These are phyloP conservation scores for Temnothorax ravouxi DNA, from an alignment of 2,888 invertebrate genomes.

Conservation along the genomic window DNA sequence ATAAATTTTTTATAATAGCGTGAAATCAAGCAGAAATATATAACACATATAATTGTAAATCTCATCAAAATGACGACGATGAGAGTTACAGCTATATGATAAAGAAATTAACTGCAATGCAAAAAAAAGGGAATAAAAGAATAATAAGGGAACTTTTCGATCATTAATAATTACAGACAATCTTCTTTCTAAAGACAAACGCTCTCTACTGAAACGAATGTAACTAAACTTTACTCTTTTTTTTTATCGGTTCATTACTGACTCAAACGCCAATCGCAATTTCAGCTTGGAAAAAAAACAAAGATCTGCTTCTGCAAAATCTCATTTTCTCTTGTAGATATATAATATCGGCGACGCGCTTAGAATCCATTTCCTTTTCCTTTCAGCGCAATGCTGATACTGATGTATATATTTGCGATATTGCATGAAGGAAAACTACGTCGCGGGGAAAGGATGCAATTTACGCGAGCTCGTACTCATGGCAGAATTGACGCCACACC, in stretches of 20 bases:
- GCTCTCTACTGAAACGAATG: neutral
- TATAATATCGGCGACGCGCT: constrained; percentile 34
- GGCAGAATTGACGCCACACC: constrained; percentile 16
- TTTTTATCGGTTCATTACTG: neutral
- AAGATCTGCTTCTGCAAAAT: constrained; percentile 18
- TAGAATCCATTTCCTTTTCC: constrained; percentile 43
- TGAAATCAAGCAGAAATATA: neutral
- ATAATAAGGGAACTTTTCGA: neutral
- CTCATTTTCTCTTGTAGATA: neutral
- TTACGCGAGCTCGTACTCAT: constrained; percentile 34
- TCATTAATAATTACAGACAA: constrained; percentile 6
- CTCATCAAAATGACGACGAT: neutral
- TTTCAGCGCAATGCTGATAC: constrained; percentile 21
- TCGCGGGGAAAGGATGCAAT: constrained; percentile 25
- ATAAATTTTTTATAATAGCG: neutral
- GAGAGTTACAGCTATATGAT: neutral
- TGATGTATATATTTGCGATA: constrained; percentile 43
- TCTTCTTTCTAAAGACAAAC: neutral
- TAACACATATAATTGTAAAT: neutral
- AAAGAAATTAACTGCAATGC: neutral
- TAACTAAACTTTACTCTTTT: neutral
- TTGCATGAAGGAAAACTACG: constrained; percentile 34
- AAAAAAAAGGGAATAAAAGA: neutral
- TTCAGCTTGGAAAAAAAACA: neutral
- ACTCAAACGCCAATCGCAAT: constrained; percentile 24